Percentiles rank a stretch among this genome's conserved stretches.
phyloP scores from a whole-genome alignment of 2,113 vertebrate species.

The Thalassoma bifasciatum region DNA sequence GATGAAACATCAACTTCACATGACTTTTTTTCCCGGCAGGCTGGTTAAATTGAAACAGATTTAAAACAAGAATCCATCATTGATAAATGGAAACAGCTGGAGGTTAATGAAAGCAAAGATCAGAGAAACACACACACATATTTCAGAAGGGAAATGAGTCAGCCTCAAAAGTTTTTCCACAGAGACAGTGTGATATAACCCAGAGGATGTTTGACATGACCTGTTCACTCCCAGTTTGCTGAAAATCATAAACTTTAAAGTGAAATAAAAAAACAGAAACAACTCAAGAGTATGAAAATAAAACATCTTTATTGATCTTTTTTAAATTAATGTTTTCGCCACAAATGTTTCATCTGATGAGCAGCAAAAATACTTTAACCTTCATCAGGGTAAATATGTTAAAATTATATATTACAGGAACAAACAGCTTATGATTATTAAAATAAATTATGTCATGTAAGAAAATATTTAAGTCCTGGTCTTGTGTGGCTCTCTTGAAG shows the following conservation, averaged over 20 bases:
- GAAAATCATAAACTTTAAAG: no score
- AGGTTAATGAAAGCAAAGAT: slow-evolving; percentile 12
- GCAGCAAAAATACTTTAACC: background rate
- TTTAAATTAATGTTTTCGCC: no score
- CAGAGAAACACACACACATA: background rate
- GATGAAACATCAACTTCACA: background rate
- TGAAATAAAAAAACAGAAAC: no score
- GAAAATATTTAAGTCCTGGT: slow-evolving; percentile 41
- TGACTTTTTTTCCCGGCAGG: background rate
- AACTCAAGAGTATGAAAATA: no score
- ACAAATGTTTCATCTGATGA: no score
- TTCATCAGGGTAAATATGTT: background rate
- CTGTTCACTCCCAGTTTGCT: no score
- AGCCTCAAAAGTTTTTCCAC: background rate
- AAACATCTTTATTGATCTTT: no score
- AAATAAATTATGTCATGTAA: slow-evolving; percentile 66
- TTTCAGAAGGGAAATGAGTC: slow-evolving; percentile 9
- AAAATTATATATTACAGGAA: background rate
- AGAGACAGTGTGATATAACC: background rate
- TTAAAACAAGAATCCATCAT: background rate
- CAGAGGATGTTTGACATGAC: background rate
- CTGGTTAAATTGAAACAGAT: background rate
- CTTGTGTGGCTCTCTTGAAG: slow-evolving; percentile 2
- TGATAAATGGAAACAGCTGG: slow-evolving; percentile 51
- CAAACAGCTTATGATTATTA: slow-evolving; percentile 40